These are phyloP conservation scores for Noctua janthina DNA, from an alignment of 2,888 invertebrate species.

Conservation along the genomic window DNA sequence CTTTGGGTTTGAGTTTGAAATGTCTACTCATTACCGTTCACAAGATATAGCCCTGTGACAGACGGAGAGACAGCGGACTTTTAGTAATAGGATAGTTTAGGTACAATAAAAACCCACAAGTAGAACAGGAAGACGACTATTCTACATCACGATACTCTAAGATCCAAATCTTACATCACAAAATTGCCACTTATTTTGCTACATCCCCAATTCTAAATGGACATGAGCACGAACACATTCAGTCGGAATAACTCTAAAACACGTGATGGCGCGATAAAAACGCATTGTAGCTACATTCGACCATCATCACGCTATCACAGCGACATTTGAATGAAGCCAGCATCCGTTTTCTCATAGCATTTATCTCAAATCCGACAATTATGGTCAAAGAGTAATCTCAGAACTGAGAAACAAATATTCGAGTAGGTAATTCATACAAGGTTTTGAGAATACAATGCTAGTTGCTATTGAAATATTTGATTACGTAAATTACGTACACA, in stretches of 20 bases:
- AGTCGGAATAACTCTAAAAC: slow-evolving; percentile 17
- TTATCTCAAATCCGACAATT: slow-evolving; percentile 52
- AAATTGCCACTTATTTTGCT: neutral
- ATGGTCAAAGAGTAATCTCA: slow-evolving; percentile 34
- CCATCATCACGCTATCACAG: slow-evolving; percentile 23
- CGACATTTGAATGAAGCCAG: slow-evolving; percentile 39
- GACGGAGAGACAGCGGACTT: neutral
- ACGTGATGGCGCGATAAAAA: slow-evolving; percentile 37
- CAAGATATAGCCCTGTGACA: neutral
- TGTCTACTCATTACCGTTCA: neutral
- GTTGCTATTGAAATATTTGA: slow-evolving; percentile 13
- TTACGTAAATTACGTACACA: slow-evolving; percentile 15
- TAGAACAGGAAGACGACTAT: neutral
- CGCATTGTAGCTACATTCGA: slow-evolving; percentile 19
- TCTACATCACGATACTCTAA: neutral
- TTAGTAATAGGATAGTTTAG: neutral
- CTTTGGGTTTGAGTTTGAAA: no score
- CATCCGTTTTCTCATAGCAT: slow-evolving; percentile 59
- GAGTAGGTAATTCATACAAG: slow-evolving; percentile 32
- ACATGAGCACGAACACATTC: slow-evolving; percentile 30
- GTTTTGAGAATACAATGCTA: slow-evolving; percentile 48
- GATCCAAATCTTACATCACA: slow-evolving; percentile 27
- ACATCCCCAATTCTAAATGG: slow-evolving; percentile 27
- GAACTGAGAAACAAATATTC: slow-evolving; percentile 20
- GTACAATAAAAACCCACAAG: no score